phyloP scores from a whole-genome alignment of 2,113 vertebrate genomes.

The Peromyscus maniculatus region DNA sequence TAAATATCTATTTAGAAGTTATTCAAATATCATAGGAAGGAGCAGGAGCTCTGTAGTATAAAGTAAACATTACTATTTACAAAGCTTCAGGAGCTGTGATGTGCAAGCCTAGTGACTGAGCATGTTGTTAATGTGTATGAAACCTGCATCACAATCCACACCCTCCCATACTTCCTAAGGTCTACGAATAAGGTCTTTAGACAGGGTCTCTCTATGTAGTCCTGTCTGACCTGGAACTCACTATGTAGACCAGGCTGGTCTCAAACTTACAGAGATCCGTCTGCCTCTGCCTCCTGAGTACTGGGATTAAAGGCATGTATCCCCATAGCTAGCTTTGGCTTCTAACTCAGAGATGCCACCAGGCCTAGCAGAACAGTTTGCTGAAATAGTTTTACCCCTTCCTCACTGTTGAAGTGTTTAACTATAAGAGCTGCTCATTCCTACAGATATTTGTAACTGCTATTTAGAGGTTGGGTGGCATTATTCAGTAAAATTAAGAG shows the following conservation, averaged over 20 bases:
- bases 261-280: neutral
- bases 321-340: neutral
- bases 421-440: no score
- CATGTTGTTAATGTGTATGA: neutral
- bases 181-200: slow-evolving; percentile 5
- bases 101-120: neutral
- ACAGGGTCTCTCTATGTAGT: neutral
- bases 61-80: slow-evolving; percentile 52
- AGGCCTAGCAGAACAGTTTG: neutral
- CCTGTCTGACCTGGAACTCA: neutral
- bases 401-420: neutral
- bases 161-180: slow-evolving; percentile 10
- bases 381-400: neutral
- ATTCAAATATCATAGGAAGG: slow-evolving; percentile 44
- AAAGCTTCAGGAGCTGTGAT: neutral
- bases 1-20: neutral
- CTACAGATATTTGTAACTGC: neutral
- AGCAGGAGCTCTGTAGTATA: slow-evolving; percentile 28
- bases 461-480: neutral
- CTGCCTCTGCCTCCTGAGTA: neutral
- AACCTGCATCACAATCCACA: neutral
- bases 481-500: neutral
- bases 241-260: neutral
- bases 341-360: neutral
- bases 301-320: neutral